These are phyloP conservation scores for Zygothrica quintamaculata DNA, from an alignment of 2,888 invertebrate species.

Conservation along the genomic window DNA sequence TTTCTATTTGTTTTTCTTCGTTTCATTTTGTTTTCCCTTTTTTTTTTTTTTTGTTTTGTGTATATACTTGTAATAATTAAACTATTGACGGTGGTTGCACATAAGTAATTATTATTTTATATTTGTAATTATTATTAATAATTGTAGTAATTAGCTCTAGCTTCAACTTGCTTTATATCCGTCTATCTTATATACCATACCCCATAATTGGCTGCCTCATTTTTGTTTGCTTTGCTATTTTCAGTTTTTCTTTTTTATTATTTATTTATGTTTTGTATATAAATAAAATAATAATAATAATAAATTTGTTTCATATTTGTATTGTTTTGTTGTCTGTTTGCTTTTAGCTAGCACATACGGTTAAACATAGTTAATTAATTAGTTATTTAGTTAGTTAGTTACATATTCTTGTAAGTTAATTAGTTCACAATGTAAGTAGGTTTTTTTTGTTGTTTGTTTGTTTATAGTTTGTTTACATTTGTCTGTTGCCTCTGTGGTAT, in stretches of 20 bases:
- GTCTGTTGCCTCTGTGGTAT: conserved; percentile 52
- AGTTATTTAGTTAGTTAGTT: conserved; percentile 35
- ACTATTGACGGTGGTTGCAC: conserved; percentile 77
- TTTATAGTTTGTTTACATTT: conserved; percentile 39
- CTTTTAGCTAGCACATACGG: conserved; percentile 70
- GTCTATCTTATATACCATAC: neutral
- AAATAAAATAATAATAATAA: conserved; percentile 52
- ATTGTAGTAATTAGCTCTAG: conserved; percentile 56
- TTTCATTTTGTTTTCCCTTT: too few species aligned
- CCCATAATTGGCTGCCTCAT: conserved; percentile 41
- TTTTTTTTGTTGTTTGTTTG: conserved; percentile 17
- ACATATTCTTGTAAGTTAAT: conserved; percentile 14
- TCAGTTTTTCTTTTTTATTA: conserved; percentile 17
- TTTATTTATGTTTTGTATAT: conserved; percentile 31
- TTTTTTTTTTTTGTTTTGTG: conserved; percentile 39
- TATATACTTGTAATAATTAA: conserved; percentile 52
- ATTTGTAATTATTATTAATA: too few species aligned
- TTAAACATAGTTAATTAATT: conserved; percentile 48
- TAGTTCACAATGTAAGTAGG: conserved; percentile 30
- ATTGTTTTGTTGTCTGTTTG: conserved; percentile 65
- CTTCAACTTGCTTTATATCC: neutral
- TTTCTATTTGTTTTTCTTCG: conserved; percentile 25
- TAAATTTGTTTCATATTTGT: conserved; percentile 38
- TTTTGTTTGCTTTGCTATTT: conserved; percentile 40
- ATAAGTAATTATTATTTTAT: conserved; percentile 61